A percentile compares a stretch with the other conserved stretches of the same genome.
Conservation (phyloP, 2,888 invertebrate genomes). For the Lypha dubia region DNA sequence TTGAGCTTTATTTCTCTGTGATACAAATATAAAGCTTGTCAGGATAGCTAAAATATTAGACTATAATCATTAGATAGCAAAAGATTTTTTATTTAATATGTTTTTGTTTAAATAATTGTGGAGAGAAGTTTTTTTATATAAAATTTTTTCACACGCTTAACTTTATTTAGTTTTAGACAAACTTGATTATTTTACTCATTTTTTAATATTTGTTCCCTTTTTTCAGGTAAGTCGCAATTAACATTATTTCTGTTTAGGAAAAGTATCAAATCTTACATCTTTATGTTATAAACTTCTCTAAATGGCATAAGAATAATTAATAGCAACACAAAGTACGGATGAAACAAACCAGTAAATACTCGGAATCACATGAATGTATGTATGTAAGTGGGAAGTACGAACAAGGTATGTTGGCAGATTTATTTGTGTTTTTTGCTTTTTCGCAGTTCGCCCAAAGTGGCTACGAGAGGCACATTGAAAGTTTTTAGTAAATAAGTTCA, state of each 20-base stretch:
- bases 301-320: not conserved
- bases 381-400: not conserved
- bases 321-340: not conserved
- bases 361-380: not conserved
- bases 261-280: not conserved
- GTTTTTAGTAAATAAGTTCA: too few species aligned
- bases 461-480: too few species aligned
- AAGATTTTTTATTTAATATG: not conserved
- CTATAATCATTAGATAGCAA: not conserved
- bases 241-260: not conserved
- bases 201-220: conserved; percentile 17
- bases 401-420: not conserved
- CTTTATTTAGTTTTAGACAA: not conserved
- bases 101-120: not conserved
- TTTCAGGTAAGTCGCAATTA: conserved; percentile 58
- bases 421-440: too few species aligned
- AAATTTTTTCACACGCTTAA: not conserved
- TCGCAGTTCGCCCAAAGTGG: too few species aligned
- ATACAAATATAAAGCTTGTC: not conserved
- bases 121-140: not conserved
- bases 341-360: not conserved
- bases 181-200: not conserved
- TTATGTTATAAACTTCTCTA: not conserved
- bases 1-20: conserved; percentile 14
- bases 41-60: not conserved